Evolutionary conservation across 2,113 vertebrate genomes (phyloP), one percentile per base, ranked within the genome.

Genomic region (Daphoenositta chrysoptera): DNA sequence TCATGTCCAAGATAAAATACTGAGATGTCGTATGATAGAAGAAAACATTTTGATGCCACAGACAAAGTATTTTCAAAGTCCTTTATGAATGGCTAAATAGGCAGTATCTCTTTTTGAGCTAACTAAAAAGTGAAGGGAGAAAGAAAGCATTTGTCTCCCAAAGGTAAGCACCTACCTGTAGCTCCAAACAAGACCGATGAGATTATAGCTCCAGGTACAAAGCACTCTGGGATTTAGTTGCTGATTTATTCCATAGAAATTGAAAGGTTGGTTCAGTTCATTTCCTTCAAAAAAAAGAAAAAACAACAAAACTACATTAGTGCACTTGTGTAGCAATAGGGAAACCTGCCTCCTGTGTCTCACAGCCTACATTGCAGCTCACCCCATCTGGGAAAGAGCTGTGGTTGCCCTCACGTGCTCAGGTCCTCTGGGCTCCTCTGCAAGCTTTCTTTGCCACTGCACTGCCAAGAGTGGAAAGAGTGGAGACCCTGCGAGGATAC

Each of bases 351-450:
- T 61, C 23, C 8, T 30, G 19, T 75, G 45, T 56, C 45, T 65
- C 35, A 31, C 39, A 64, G 44, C 19, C 14, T 13, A 7, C 8
- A 22, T 22, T 11, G 8, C 26, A 86, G 15, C 50, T 64, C 17
- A 1, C 10, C 11, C 8, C 15, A 9, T 14, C 9, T 54, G 23
- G 15, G n/a, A 15, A 48, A 64, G 6, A 37, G 27, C 7, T 0
- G 0, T 39, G 53, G 8, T 11, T 60, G 40, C n/a, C 23, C n/a
- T 64, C 21, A 40, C 7, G 4, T 1, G 21, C 6, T 20, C 3
- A 1, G 6, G 4, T 39, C 35, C 44, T 54, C 21, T 48, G 26
- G 33, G 7, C 17, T 81, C 64, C 30, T 81, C 26, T 37, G 50
- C 56, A 51, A 65, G 9, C 30, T 13, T 15, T 27, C 45, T 56